phyloP scores from a whole-genome alignment of 1,140 invertebrate genomes.

The Archivesica marissinica region DNA sequence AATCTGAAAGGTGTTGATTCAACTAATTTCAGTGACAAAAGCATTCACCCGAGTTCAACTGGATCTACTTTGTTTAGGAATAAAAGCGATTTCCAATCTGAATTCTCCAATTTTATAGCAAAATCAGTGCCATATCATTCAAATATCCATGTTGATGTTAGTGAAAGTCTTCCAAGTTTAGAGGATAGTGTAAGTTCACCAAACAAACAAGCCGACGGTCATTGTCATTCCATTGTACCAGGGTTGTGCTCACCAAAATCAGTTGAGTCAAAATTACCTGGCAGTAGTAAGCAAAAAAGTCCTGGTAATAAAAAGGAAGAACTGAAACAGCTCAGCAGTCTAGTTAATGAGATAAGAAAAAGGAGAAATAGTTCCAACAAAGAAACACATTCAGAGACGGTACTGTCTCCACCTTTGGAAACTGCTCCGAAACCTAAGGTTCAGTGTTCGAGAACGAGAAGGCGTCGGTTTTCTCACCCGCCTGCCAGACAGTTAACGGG shows the following conservation, averaged over 20 bases:
- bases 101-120: conserved; percentile 29
- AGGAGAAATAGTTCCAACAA: conserved; percentile 36
- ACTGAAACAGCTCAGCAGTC: conserved; percentile 37
- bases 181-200: not conserved
- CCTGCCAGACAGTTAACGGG: not conserved
- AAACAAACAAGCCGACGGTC: not conserved
- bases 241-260: conserved; percentile 47
- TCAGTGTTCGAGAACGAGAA: conserved; percentile 27
- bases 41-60: not conserved
- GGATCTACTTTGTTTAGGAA: not conserved
- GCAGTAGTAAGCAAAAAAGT: conserved; percentile 5
- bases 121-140: conserved; percentile 10
- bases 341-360: conserved; percentile 58
- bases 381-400: conserved; percentile 3
- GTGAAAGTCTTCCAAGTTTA: conserved; percentile 41
- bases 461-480: conserved; percentile 34
- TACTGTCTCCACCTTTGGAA: conserved; percentile 25
- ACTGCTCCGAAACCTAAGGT: not conserved
- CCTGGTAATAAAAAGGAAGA: conserved; percentile 48
- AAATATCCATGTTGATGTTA: not conserved
- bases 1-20: not conserved
- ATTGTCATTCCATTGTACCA: not conserved
- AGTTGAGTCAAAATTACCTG: conserved; percentile 5
- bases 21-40: not conserved
- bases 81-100: conserved; percentile 26